Percentiles rank a stretch among this genome's conserved stretches.
These are phyloP conservation scores for Hydrotaea diabolus DNA, from an alignment of 2,888 invertebrate genomes.

Conservation along the genomic window DNA sequence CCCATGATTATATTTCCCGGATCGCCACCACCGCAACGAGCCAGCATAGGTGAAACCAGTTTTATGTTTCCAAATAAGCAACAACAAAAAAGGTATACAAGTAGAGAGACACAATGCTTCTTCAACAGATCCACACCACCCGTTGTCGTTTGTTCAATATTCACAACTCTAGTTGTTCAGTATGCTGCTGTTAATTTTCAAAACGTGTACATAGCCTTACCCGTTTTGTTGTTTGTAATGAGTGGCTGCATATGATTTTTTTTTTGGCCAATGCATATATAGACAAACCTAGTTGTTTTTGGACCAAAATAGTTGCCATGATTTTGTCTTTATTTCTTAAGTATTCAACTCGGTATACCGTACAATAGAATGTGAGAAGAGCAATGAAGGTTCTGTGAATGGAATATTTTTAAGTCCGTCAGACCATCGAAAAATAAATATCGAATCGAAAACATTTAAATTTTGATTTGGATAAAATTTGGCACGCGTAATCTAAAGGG, in stretches of 20 bases:
- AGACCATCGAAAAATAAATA: no score
- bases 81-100: slow-evolving; percentile 81
- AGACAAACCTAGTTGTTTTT: neutral
- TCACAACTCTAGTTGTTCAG: slow-evolving; percentile 59
- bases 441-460: no score
- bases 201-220: no score
- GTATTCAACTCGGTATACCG: neutral
- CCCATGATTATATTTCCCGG: slow-evolving; percentile 82
- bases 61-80: slow-evolving; percentile 79
- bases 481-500: no score
- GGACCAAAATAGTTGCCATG: no score
- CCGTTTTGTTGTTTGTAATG: neutral
- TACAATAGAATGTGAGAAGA: neutral
- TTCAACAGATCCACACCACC: slow-evolving; percentile 41
- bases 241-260: neutral
- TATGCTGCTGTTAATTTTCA: neutral
- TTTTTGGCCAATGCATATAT: neutral
- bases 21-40: slow-evolving; percentile 83
- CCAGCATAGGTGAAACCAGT: slow-evolving; percentile 79
- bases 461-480: no score
- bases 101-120: slow-evolving; percentile 69
- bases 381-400: no score
- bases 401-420: no score
- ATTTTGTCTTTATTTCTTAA: neutral
- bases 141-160: slow-evolving; percentile 46